Evolutionary conservation across 1,140 invertebrate species (phyloP), one percentile per base, ranked within the genome.

Genomic region (Bombus waltoni): DNA sequence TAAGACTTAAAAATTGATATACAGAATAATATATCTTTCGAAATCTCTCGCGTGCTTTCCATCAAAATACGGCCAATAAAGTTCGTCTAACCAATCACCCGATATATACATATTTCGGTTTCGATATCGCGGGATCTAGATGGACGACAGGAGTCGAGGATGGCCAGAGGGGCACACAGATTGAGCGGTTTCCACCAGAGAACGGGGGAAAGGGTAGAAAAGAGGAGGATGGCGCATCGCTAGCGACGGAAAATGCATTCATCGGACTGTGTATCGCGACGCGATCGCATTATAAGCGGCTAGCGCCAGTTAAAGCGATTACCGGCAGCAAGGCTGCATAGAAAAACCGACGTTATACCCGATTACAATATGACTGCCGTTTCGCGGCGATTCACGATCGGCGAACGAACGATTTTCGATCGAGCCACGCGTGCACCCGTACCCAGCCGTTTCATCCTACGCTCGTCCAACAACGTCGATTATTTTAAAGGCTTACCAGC

Each of bases 271-370:
- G 87, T 78, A 91, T 90, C 83, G 92, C 92, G 89, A 94, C 93
- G 92, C 92, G 87, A 95, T 95, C 92, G 94, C 93, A 95, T 95
- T 95, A 95, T 93, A 94, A 93, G 89, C 94, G 92, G 92, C 84
- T 73, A 90, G 81, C 87, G 91, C 91, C 94, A 91, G 93, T 92
- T 95, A 93, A 95, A 95, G 94, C 94, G 94, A 95, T 95, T 95
- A 95, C 88, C 88, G 92, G 89, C 91, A 92, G 89, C 89, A 85
- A 87, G 81, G 80, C 86, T 86, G 88, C 91, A 85, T 88, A 89
- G 84, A 94, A 94, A 94, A 94, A 94, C 89, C 89, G 81, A 87
- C 91, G 90, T 93, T 92, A 93, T 92, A 93, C 90, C 91, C 92
- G 94, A 94, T 94, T 94, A 94, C 94, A 93, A 94, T 92, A 92